phyloP scores from a whole-genome alignment of 1,140 invertebrate species.

The Carposina sasakii region DNA sequence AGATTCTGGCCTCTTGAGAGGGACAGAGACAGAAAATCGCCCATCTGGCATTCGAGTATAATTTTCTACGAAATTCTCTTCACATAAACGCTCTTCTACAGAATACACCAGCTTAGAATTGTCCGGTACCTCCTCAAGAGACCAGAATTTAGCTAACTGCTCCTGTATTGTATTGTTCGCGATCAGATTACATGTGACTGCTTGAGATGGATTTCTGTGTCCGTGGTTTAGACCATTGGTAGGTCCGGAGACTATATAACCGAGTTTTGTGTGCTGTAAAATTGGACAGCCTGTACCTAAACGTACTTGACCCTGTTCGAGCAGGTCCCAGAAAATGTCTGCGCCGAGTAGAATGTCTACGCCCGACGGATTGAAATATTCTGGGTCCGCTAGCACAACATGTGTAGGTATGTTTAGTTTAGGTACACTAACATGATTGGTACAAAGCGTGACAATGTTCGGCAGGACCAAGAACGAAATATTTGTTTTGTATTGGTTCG shows the following conservation, averaged over 20 bases:
- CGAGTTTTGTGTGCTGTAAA: constrained; percentile 25
- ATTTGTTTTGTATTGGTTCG: neutral
- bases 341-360: constrained; percentile 29
- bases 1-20: constrained; percentile 8
- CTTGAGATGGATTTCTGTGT: constrained; percentile 6
- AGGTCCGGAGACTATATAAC: constrained; percentile 19
- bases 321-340: constrained; percentile 22
- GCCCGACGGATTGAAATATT: constrained; percentile 12
- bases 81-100: constrained; percentile 25
- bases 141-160: constrained; percentile 29
- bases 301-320: constrained; percentile 17
- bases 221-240: neutral
- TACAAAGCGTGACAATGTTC: neutral
- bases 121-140: constrained; percentile 21
- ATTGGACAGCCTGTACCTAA: constrained; percentile 5
- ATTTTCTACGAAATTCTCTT: constrained; percentile 26
- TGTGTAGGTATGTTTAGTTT: constrained; percentile 1
- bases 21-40: constrained; percentile 1
- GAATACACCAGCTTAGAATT: constrained; percentile 15
- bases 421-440: neutral
- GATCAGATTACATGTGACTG: constrained; percentile 1
- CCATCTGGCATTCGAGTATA: constrained; percentile 5
- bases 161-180: constrained; percentile 21
- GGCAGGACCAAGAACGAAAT: neutral
- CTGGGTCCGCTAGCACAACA: constrained; percentile 25